A percentile compares a stretch with the other conserved stretches of the same genome.
Evolutionary conservation across 2,113 vertebrate genomes (phyloP).

Genomic region (Patagioenas fasciata): DNA sequence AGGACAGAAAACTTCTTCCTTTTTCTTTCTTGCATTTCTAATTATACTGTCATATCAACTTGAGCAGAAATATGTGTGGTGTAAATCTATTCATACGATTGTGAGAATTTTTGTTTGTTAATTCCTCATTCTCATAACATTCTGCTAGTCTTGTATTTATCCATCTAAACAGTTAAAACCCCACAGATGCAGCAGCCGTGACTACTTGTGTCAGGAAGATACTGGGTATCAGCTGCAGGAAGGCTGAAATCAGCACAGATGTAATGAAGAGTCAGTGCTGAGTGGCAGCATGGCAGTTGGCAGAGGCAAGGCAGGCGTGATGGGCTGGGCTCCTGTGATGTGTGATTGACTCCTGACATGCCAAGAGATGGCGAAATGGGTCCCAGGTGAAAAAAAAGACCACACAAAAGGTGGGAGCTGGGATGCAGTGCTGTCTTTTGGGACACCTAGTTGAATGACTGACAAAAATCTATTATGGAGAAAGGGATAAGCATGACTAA

Average conservation of each 20-base stretch:
- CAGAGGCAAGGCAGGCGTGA: neutral
- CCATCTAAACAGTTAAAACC: neutral
- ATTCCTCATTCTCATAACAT: neutral
- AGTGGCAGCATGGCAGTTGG: fast-evolving
- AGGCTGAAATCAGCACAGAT: neutral
- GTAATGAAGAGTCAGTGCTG: neutral
- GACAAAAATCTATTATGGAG: conserved; percentile 42
- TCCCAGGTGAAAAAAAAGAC: neutral
- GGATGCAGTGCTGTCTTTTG: neutral
- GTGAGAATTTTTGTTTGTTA: neutral
- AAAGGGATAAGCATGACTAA: neutral
- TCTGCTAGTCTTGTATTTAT: neutral
- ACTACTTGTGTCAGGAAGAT: neutral
- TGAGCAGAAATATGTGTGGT: neutral
- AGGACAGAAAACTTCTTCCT: neutral
- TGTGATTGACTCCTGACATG: neutral
- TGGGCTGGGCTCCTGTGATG: neutral
- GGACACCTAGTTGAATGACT: conserved; percentile 31
- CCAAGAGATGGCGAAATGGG: neutral
- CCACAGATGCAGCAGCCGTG: neutral
- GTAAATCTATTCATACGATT: neutral
- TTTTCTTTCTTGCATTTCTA: conserved; percentile 1
- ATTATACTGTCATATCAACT: neutral
- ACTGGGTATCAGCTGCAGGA: neutral
- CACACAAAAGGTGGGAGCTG: neutral